Evolutionary conservation across 2,113 vertebrate genomes (phyloP), one percentile per base, ranked within the genome.

Genomic region (Pteruthius melanotis): DNA sequence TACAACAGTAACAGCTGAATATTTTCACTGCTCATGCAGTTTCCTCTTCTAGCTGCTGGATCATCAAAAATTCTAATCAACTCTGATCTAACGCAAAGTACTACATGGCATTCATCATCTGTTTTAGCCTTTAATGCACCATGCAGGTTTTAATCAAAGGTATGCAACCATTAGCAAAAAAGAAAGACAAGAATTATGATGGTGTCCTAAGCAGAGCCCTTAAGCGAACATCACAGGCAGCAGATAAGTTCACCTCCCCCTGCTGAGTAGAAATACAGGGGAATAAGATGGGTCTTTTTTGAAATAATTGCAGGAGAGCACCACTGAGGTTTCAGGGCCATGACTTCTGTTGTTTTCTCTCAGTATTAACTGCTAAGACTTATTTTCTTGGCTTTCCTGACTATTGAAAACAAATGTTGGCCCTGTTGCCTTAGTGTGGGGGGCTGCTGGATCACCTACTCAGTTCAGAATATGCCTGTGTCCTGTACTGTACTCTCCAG

Each of bases 91-190:
- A 97, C 52, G 44, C 91, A 95, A 92, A 96, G 93, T 90, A 95
- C 89, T 95, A 95, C 68, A 82, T 97, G 96, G 96, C 97, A 97
- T 98, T 97, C 97, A 97, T 97, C 98, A 98, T 97, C 95, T 96
- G 72, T 87, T 97, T 97, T 92, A 97, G 94, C 93, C 96, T 97
- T 96, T 97, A 95, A 98, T 97, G 97, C 95, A 96, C 94, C 72
- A 84, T 83, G 94, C 97, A 96, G 97, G 96, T 95, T 97, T 98
- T 98, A 97, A 98, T 98, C 97, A 98, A 98, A 98, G 97, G 95
- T 97, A 96, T 95, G 93, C 93, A 97, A 96, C 95, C 89, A 97
- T 96, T 96, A 95, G 97, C 96, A 95, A 90, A 97, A 97, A 96
- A 87, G 90, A 97, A 78, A 92, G 95, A 89, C 21, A 59, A 97